These are phyloP conservation scores for Acomys russatus DNA, from an alignment of 2,797 vertebrate genomes.

Conservation along the genomic window DNA sequence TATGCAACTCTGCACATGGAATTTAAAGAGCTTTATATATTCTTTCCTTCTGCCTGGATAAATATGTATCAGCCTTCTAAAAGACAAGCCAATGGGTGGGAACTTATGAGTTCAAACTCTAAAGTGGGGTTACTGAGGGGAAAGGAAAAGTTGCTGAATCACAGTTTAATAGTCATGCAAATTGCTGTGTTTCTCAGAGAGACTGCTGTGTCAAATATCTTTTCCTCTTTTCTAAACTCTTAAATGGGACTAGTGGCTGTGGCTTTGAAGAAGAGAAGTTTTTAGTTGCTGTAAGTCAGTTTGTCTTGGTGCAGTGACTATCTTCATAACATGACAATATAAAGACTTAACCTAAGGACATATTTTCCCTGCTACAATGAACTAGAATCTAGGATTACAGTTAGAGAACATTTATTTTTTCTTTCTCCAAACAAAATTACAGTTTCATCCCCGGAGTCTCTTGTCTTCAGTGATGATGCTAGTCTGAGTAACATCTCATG, in stretches of 20 bases:
- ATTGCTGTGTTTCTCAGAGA: constrained; percentile 69
- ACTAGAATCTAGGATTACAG: neutral
- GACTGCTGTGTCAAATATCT: constrained; percentile 55
- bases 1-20: constrained; percentile 62
- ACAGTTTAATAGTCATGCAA: constrained; percentile 82
- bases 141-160: constrained; percentile 84
- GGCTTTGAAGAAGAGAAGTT: constrained; percentile 42
- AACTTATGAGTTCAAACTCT: constrained; percentile 61
- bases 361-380: constrained; percentile 39
- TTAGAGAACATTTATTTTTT: neutral
- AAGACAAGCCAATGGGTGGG: constrained; percentile 44
- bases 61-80: constrained; percentile 45
- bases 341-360: constrained; percentile 16
- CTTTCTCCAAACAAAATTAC: constrained; percentile 3
- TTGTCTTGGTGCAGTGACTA: neutral
- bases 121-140: neutral
- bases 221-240: constrained; percentile 33
- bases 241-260: neutral
- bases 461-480: neutral
- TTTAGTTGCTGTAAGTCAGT: neutral
- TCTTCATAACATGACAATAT: neutral
- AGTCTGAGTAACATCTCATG: neutral
- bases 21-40: constrained; percentile 61
- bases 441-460: neutral
- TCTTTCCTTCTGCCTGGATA: neutral